Evolutionary conservation across 2,113 vertebrate genomes (phyloP).

Genomic region (Cochlearius cochlearius): DNA sequence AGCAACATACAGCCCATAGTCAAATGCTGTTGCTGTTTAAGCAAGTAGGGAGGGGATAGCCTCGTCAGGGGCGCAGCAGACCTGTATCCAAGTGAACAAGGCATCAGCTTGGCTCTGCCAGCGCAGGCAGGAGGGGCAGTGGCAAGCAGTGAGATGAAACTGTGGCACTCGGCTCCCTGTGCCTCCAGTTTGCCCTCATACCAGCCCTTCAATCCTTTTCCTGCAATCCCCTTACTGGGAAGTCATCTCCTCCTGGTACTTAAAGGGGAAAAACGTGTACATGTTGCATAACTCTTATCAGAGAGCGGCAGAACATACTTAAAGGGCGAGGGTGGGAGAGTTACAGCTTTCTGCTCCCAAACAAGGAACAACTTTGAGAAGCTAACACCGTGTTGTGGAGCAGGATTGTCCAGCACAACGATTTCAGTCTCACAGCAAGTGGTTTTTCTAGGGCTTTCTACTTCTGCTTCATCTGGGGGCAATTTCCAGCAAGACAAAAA

Average conservation of each 20-base stretch:
- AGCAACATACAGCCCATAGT: accelerated
- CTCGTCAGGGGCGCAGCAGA: neutral
- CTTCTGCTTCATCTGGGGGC: neutral
- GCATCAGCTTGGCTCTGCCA: neutral
- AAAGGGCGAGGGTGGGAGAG: neutral
- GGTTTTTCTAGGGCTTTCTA: neutral
- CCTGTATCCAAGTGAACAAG: neutral
- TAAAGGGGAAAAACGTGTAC: neutral
- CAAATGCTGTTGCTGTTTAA: neutral
- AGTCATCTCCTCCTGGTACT: neutral
- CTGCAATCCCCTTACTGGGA: neutral
- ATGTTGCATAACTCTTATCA: neutral
- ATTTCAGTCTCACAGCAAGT: neutral
- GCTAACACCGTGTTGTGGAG: accelerated
- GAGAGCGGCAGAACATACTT: neutral
- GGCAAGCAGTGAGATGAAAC: neutral
- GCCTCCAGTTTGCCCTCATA: neutral
- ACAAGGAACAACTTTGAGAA: neutral
- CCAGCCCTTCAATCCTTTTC: neutral
- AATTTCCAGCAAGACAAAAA: neutral
- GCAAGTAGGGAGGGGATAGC: neutral
- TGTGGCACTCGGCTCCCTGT: accelerated
- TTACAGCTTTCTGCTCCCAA: neutral
- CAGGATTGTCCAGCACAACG: neutral
- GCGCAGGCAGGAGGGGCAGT: neutral